Evolutionary conservation across 2,888 invertebrate species (phyloP), one percentile per base, ranked within the genome.

Genomic region (Tanytarsus gracilentus): DNA sequence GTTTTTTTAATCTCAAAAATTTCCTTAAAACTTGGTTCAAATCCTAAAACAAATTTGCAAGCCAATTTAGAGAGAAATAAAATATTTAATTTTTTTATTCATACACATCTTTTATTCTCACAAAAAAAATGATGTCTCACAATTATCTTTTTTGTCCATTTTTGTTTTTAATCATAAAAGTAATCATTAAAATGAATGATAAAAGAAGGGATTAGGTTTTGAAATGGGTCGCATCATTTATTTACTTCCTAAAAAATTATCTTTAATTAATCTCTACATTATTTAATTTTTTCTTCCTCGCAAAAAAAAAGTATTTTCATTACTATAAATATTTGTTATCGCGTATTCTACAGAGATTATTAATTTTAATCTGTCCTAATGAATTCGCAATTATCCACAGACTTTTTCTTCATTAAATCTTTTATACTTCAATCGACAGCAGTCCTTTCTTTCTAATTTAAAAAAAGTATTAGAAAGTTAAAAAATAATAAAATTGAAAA

Each of bases 111-210:
- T 23, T 44, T 36, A 30, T 36, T 9, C 14, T 29, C 26, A 26
- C 26, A 39, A 26, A 6, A 16, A 39, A 55, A 51, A 52, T 33
- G 53, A 33, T 21, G 36, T 33, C 23, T 53, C 53, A 53, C 36
- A 53, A 53, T 53, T 33, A 53, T n/a, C n/a, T 36, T 53, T 52
- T 44, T 53, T 36, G 14, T 53, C 36, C 16, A n/a, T 52, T 33
- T 23, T 30, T 51, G 16, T 23, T 30, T 23, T 21, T 36, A 25
- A 21, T 36, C 53, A 53, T 36, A 53, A 53, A n/a, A n/a, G n/a
- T n/a, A n/a, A n/a, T n/a, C n/a, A n/a, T 53, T 18, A 30, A 26
- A n/a, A 29, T 6, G 6, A 7, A 7, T 29, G 29, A 4, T 52
- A 18, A 18, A 18, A 44, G 11, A 44, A 23, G 18, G 18, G 44